Conservation (phyloP, 2,113 vertebrate genomes). For the Malurus elegans region DNA sequence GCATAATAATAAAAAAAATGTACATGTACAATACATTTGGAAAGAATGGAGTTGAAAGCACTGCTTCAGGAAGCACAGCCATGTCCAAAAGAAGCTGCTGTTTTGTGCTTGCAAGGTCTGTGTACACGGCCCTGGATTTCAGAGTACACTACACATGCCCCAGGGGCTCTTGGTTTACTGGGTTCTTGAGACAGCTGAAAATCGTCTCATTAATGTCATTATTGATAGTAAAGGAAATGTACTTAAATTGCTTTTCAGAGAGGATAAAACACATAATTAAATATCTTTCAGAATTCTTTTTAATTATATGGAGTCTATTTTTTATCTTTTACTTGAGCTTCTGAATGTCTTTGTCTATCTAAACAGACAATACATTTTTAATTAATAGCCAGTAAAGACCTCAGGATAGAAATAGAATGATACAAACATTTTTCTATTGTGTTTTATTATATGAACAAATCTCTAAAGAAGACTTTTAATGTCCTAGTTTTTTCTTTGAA, state of each 20-base stretch:
- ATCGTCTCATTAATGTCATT: neutral
- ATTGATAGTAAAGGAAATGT: neutral
- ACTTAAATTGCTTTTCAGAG: slow-evolving; percentile 12
- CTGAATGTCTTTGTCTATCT: slow-evolving; percentile 1
- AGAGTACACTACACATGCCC: neutral
- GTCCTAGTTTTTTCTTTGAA: neutral
- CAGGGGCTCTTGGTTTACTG: neutral
- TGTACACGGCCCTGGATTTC: neutral
- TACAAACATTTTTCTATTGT: neutral
- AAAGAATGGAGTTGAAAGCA: neutral
- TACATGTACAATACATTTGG: neutral
- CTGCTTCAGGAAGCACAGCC: neutral
- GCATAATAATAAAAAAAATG: neutral
- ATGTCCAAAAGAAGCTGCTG: neutral
- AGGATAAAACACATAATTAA: slow-evolving; percentile 22
- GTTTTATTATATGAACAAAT: neutral
- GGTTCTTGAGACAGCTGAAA: neutral
- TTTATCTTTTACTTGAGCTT: neutral
- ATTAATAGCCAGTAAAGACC: slow-evolving; percentile 24
- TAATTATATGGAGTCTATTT: slow-evolving; percentile 18
- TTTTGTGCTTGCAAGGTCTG: neutral
- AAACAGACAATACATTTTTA: slow-evolving; percentile 28
- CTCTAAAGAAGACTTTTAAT: neutral
- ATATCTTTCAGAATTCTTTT: slow-evolving; percentile 17
- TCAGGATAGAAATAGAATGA: neutral